Conservation (phyloP, 2,113 vertebrate species). For the Anguilla rostrata region DNA sequence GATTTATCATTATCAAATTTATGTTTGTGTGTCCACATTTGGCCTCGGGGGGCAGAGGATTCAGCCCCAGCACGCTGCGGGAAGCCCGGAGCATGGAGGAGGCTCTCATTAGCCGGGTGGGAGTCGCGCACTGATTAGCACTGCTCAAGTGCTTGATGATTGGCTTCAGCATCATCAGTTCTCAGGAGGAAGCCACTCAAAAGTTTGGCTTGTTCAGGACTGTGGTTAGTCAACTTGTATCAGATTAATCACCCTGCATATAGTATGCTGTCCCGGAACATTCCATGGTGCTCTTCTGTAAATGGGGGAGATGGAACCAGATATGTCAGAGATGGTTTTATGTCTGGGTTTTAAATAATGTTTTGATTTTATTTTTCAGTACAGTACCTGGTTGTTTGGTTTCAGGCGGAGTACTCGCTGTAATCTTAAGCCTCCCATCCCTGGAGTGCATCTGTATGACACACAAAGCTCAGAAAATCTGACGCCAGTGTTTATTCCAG, state of each 20-base stretch:
- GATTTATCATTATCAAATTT: too few species aligned
- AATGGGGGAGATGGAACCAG: too few species aligned
- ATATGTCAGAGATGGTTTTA: too few species aligned
- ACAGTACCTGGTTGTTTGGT: neutral
- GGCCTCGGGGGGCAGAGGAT: too few species aligned
- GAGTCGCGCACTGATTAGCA: neutral
- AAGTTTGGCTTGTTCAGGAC: neutral
- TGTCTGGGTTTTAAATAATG: neutral
- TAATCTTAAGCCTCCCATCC: neutral
- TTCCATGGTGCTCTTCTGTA: too few species aligned
- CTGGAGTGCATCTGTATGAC: neutral
- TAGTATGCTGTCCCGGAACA: too few species aligned
- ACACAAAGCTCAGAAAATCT: neutral
- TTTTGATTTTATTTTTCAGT: neutral
- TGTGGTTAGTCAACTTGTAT: neutral
- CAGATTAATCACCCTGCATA: neutral
- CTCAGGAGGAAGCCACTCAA: neutral
- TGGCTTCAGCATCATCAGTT: neutral
- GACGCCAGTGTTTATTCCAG: neutral
- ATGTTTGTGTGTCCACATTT: too few species aligned
- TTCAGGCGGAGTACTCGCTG: neutral
- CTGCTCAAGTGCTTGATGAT: neutral
- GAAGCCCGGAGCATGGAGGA: too few species aligned
- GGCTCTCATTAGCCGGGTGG: neutral
- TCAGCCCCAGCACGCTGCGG: too few species aligned